Evolutionary conservation across 2,113 vertebrate species (phyloP), one percentile per base, ranked within the genome.

Genomic region (Ancistrus triradiatus): DNA sequence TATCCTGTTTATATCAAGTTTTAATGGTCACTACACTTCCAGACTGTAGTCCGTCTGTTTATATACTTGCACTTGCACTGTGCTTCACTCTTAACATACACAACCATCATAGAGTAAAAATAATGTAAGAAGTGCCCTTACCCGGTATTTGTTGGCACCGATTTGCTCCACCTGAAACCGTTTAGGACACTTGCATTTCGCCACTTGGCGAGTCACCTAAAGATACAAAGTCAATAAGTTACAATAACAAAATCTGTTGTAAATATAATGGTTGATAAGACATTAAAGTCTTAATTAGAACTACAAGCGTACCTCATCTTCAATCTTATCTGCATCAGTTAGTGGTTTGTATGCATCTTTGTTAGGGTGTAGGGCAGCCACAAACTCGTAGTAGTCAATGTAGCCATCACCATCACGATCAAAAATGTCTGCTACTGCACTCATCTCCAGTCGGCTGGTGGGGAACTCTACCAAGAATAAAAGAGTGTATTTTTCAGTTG

Each of bases 121-220:
- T n/a, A n/a, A n/a, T n/a, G n/a, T n/a, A n/a, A n/a, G n/a, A n/a
- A n/a, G n/a, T n/a, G 31, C 42, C 46, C 93, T 91, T 84, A 99
- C 96, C 88, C 95, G 88, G 79, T 99, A 99, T 70, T 99, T 99
- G 87, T 99, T 99, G 70, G 95, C 96, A 9, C 95, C 96, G 58
- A 99, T 99, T 81, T 98, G 96, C 72, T 99, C 96, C 78, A 99
- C 96, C 83, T 99, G 96, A 83, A 99, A 99, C 63, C 95, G 88
- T 78, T 98, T 99, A 1, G 96, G 92, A 87, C 96, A 99, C 85
- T 98, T 98, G 81, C 96, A 99, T 83, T 99, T 97, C 1, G 95
- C 95, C 49, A 99, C 96, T 82, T 99, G 94, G 52, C 96, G 91
- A 13, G 95, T 99, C 37, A 99, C 96, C 96, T 99, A 80, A 13